Evolutionary conservation across 2,113 vertebrate species (phyloP).

Genomic region (Lagopus leucura): DNA sequence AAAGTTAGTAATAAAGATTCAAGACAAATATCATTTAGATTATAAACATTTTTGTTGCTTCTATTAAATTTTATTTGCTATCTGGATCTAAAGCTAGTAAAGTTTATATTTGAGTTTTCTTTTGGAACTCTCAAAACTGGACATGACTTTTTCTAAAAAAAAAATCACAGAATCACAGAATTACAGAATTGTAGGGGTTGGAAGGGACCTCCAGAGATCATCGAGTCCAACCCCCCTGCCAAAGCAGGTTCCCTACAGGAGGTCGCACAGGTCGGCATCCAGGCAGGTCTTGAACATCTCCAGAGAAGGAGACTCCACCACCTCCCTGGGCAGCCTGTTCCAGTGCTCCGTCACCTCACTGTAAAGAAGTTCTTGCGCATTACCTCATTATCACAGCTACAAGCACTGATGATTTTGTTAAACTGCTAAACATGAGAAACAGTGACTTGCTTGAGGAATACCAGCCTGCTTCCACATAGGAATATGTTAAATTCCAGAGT

Average conservation of each 20-base stretch:
- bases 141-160: not conserved
- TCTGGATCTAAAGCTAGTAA: not conserved
- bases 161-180: no score
- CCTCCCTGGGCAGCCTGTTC: no score
- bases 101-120: not conserved
- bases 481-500: not conserved
- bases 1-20: not conserved
- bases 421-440: not conserved
- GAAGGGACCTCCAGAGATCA: no score
- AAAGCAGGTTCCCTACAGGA: no score
- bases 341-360: no score
- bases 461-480: not conserved
- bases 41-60: not conserved
- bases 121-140: not conserved
- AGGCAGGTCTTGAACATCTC: no score
- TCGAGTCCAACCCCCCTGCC: no score
- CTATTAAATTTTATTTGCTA: slow-evolving; percentile 19
- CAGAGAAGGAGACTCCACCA: no score
- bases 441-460: not conserved
- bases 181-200: no score
- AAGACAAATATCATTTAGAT: not conserved
- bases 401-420: not conserved
- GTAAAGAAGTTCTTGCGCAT: no score
- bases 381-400: not conserved
- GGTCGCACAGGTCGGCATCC: no score